Conservation (phyloP, 2,113 vertebrate genomes). For the Crypturellus undulatus region DNA sequence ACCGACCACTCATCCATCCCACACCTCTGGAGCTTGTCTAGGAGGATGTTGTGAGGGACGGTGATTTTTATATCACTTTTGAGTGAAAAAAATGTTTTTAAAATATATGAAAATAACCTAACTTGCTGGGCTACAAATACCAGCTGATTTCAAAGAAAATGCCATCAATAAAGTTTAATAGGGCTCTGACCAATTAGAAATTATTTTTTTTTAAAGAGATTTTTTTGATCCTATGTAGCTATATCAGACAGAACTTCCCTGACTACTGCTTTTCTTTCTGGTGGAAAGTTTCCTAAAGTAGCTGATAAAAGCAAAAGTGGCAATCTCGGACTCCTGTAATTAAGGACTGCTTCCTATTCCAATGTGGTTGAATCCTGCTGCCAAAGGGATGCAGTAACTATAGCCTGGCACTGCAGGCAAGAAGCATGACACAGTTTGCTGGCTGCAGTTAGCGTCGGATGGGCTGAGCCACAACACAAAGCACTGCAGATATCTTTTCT, state of each 20-base stretch:
- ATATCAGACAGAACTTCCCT: not conserved
- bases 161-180: not conserved
- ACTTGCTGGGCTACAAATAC: not conserved
- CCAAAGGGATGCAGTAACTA: not conserved
- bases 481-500: not conserved
- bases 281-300: not conserved
- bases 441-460: not conserved
- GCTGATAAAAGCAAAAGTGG: not conserved
- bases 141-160: not conserved
- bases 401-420: not conserved
- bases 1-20: too few relatives aligned
- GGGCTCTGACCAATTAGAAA: not conserved
- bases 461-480: not conserved
- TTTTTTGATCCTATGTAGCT: not conserved
- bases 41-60: too few relatives aligned
- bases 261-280: not conserved
- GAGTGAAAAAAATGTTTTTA: not conserved
- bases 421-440: not conserved
- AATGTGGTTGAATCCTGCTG: not conserved
- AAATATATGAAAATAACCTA: not conserved
- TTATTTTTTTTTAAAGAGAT: not conserved
- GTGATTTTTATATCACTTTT: not conserved
- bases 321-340: not conserved
- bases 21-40: too few relatives aligned
- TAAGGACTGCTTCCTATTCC: not conserved